These are phyloP conservation scores for Nylanderia fulva DNA, from an alignment of 1,140 invertebrate species.

Conservation along the genomic window DNA sequence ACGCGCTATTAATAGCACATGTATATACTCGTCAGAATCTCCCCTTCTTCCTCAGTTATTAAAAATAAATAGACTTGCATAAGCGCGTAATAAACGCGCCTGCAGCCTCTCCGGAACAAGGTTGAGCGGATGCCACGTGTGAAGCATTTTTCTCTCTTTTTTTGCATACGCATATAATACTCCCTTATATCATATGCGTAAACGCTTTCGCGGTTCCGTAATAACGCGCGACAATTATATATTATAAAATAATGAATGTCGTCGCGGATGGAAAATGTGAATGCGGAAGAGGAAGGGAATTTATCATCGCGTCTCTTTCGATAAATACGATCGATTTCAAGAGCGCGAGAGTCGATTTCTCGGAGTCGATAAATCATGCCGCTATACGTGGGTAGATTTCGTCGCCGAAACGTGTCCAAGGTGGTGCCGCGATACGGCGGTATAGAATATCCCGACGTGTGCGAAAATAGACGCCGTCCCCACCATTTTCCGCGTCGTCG, in stretches of 20 bases:
- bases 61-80: constrained; percentile 45
- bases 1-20: constrained; percentile 33
- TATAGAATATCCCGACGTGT: constrained; percentile 82
- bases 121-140: not conserved
- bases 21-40: not conserved
- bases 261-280: not conserved
- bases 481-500: constrained; percentile 72
- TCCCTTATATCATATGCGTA: not conserved
- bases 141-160: not conserved
- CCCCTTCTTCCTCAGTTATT: not conserved
- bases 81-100: constrained; percentile 13
- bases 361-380: constrained; percentile 9
- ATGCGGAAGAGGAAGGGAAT: constrained; percentile 2
- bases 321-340: constrained; percentile 22
- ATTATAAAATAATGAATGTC: too few species aligned
- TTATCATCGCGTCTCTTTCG: not conserved
- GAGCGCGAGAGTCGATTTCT: too few species aligned
- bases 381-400: constrained; percentile 45
- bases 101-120: not conserved
- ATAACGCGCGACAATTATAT: not conserved
- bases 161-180: constrained; percentile 13
- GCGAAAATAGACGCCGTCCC: constrained; percentile 83
- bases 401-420: not conserved
- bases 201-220: not conserved
- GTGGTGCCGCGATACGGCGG: constrained; percentile 45